Conservation (phyloP, 1,140 invertebrate genomes). For the Pinna nobilis region DNA sequence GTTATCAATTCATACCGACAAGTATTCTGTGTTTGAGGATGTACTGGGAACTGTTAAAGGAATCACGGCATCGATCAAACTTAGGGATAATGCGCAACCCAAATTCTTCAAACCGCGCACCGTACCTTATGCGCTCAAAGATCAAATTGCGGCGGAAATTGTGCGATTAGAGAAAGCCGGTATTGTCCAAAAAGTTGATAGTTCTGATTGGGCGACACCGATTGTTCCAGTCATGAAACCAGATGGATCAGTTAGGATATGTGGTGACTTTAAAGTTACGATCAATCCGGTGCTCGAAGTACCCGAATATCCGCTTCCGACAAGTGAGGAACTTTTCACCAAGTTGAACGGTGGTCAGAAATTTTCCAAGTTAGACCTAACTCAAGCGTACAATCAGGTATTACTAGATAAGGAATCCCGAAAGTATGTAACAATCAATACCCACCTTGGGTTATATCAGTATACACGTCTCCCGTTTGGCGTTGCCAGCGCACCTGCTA, state of each 20-base stretch:
- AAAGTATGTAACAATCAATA: conserved; percentile 26
- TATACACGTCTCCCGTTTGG: conserved; percentile 49
- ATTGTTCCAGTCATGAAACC: conserved; percentile 72
- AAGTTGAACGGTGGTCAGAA: conserved; percentile 23
- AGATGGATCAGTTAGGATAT: conserved; percentile 66
- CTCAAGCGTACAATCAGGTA: conserved; percentile 34
- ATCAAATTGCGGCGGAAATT: conserved; percentile 69
- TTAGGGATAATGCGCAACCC: conserved; percentile 19
- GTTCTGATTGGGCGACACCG: conserved; percentile 76
- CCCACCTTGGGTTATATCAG: conserved; percentile 17
- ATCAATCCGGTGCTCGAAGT: conserved; percentile 37
- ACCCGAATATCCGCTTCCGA: conserved; percentile 46
- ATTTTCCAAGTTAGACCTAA: conserved; percentile 35
- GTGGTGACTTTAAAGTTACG: conserved; percentile 71
- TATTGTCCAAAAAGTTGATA: conserved; percentile 53
- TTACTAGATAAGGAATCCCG: conserved; percentile 13
- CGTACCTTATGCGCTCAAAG: conserved; percentile 31
- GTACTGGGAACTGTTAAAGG: background rate
- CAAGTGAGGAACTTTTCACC: conserved; percentile 58
- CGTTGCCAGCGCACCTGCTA: conserved; percentile 36
- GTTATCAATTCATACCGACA: background rate
- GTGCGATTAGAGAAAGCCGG: conserved; percentile 65
- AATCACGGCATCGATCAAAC: background rate
- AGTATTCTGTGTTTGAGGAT: conserved; percentile 33
- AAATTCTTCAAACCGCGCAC: conserved; percentile 41